phyloP scores from a whole-genome alignment of 2,797 vertebrate genomes.

The Protosalanx chinensis region DNA sequence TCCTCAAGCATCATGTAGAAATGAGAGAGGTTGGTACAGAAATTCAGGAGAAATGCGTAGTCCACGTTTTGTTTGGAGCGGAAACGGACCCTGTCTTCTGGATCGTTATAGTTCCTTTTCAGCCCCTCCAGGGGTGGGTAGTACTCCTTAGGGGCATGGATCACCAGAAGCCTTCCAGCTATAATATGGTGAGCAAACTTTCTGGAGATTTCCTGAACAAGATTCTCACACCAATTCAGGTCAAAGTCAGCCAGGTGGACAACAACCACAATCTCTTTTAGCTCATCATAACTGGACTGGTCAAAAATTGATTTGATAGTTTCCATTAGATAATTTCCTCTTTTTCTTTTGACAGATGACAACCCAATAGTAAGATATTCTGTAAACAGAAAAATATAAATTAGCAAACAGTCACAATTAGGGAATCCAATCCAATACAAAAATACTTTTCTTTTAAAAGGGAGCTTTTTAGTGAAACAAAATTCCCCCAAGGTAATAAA shows the following conservation, averaged over 20 bases:
- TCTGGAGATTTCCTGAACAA: slow-evolving; percentile 90
- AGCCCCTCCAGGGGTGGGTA: slow-evolving; percentile 92
- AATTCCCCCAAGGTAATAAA: too few relatives aligned
- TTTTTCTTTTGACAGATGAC: slow-evolving; percentile 92
- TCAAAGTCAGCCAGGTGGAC: slow-evolving; percentile 96
- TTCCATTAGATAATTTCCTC: slow-evolving; percentile 94
- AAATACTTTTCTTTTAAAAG: too few relatives aligned
- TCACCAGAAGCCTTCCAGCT: slow-evolving; percentile 90
- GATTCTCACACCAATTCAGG: slow-evolving; percentile 85
- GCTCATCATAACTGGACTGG: slow-evolving; percentile 96
- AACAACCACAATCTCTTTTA: slow-evolving; percentile 95
- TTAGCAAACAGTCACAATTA: background rate
- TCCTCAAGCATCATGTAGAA: slow-evolving; percentile 99
- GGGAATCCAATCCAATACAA: too few relatives aligned
- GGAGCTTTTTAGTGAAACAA: too few relatives aligned
- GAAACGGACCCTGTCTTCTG: slow-evolving; percentile 92
- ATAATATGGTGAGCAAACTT: slow-evolving; percentile 98
- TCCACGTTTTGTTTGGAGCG: slow-evolving; percentile 98
- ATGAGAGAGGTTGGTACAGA: slow-evolving; percentile 94
- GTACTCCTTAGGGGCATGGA: slow-evolving; percentile 89
- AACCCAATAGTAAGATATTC: slow-evolving; percentile 90
- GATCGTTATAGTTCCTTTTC: slow-evolving; percentile 98
- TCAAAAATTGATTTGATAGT: slow-evolving; percentile 99
- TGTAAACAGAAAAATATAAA: slow-evolving; percentile 49
- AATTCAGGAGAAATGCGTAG: slow-evolving; percentile 96